phyloP scores from a whole-genome alignment of 2,797 vertebrate species.

The Prionace glauca region DNA sequence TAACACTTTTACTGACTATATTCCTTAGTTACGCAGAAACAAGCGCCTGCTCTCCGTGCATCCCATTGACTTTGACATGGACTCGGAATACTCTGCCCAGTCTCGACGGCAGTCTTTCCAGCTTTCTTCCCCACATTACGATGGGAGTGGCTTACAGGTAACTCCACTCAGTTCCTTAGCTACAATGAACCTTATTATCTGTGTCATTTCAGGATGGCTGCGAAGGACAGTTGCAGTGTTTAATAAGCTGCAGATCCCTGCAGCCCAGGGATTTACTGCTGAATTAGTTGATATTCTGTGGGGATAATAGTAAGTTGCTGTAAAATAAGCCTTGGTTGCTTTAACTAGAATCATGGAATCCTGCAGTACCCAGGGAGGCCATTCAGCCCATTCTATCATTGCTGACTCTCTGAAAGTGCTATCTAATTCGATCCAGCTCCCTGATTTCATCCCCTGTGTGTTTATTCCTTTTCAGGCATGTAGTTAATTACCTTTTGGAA shows the following conservation, averaged over 20 bases:
- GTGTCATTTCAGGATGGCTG: neutral
- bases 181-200: neutral
- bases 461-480: neutral
- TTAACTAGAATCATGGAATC: neutral
- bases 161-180: neutral
- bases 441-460: neutral
- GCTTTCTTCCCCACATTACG: slow-evolving; percentile 50
- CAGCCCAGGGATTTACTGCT: neutral
- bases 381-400: neutral
- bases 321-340: neutral
- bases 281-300: neutral
- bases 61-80: slow-evolving; percentile 69
- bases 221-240: neutral
- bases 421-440: neutral
- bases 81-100: slow-evolving; percentile 57
- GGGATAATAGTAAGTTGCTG: neutral
- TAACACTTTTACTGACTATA: neutral
- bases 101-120: slow-evolving; percentile 53
- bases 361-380: neutral
- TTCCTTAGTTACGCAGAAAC: slow-evolving; percentile 64
- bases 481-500: neutral
- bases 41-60: slow-evolving; percentile 76
- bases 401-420: neutral
- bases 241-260: neutral
- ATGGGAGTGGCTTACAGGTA: slow-evolving; percentile 41